A percentile compares a stretch with the other conserved stretches of the same genome.
phyloP scores from a whole-genome alignment of 1,140 invertebrate genomes.

The Aporrectodea caliginosa region DNA sequence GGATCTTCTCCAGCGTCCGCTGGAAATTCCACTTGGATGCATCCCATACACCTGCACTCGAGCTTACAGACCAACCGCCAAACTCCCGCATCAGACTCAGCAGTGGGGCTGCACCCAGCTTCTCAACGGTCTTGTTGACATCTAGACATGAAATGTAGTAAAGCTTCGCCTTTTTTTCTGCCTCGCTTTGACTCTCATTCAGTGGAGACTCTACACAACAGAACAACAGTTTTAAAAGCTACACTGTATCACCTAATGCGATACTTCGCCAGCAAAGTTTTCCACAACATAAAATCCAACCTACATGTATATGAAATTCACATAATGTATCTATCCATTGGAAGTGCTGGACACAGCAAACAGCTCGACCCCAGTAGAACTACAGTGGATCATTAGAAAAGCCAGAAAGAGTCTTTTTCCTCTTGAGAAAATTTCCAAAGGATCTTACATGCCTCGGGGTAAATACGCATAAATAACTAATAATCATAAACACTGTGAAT shows the following conservation, averaged over 20 bases:
- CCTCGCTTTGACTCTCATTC: slow-evolving; percentile 61
- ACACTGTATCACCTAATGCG: too few species aligned
- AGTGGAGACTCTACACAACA: slow-evolving; percentile 27
- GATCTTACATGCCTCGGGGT: too few species aligned
- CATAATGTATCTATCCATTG: too few species aligned
- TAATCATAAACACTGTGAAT: slow-evolving; percentile 22
- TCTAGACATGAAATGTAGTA: slow-evolving; percentile 94
- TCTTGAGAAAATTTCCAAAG: too few species aligned
- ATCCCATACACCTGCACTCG: slow-evolving; percentile 50
- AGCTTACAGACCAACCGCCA: slow-evolving; percentile 69
- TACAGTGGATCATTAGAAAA: too few species aligned
- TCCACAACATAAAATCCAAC: too few species aligned
- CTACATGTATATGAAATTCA: too few species aligned
- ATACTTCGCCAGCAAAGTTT: too few species aligned
- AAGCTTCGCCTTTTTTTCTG: slow-evolving; percentile 80
- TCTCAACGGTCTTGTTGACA: slow-evolving; percentile 82
- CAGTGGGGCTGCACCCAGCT: slow-evolving; percentile 74
- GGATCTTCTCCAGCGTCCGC: slow-evolving; percentile 70
- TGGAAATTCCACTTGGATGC: slow-evolving; percentile 72
- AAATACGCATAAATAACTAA: slow-evolving; percentile 18
- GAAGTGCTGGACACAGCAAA: too few species aligned
- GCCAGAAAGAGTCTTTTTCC: too few species aligned
- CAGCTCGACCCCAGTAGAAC: too few species aligned
- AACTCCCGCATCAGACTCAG: slow-evolving; percentile 66
- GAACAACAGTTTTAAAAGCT: too few species aligned